A percentile compares a stretch with the other conserved stretches of the same genome.
These are phyloP conservation scores for Lamellibrachia luymesi DNA, from an alignment of 1,140 invertebrate genomes.

Conservation along the genomic window DNA sequence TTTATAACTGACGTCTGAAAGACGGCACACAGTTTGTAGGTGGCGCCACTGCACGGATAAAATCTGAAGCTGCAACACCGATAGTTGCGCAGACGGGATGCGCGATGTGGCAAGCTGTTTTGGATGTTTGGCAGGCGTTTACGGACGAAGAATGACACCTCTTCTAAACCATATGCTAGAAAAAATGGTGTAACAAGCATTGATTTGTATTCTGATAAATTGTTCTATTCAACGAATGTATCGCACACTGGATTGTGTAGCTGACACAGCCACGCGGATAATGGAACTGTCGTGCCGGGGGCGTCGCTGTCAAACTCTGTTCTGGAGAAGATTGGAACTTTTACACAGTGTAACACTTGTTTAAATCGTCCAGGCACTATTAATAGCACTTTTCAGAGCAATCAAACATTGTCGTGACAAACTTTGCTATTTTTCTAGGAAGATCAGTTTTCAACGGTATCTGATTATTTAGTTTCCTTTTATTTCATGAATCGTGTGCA, in stretches of 20 bases:
- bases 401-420: not conserved
- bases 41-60: not conserved
- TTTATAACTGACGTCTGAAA: not conserved
- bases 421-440: not conserved
- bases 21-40: not conserved
- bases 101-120: not conserved
- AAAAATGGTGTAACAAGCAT: not conserved
- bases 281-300: too few species aligned
- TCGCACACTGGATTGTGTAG: not conserved
- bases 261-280: not conserved
- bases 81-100: not conserved
- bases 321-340: not conserved
- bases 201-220: not conserved
- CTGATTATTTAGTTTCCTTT: not conserved
- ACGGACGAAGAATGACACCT: not conserved
- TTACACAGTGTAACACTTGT: not conserved
- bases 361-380: not conserved
- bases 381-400: not conserved
- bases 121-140: not conserved
- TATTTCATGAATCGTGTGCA: not conserved
- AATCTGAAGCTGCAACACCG: not conserved
- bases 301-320: not conserved
- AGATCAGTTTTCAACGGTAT: not conserved
- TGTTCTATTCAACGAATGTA: not conserved
- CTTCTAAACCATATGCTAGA: not conserved